Evolutionary conservation across 2,113 vertebrate species (phyloP), one percentile per base, ranked within the genome.

Genomic region (Limanda limanda): DNA sequence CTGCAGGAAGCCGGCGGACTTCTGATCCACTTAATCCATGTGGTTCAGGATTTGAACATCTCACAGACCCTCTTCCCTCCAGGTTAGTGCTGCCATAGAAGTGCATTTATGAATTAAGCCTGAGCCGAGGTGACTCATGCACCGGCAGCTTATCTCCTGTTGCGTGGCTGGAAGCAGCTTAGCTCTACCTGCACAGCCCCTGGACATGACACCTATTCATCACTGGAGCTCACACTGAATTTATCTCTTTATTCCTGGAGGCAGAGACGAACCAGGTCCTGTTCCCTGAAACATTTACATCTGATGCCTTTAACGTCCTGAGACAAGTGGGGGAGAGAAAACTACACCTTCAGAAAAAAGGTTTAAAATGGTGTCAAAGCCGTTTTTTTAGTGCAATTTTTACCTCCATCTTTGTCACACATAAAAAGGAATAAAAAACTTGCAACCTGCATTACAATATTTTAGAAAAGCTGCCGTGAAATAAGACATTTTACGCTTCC

Each of bases 91-190:
- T 73, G 82, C 55, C 52, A 57, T 56, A 74, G 79, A 72, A 82
- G 69, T 79, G 40, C 40, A 12, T 40, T 40, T 40, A 11, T 40
- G 11, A 40, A 40, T 40, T 37, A 68, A 74, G 47, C 62, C 65
- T 45, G 72, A 79, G 79, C 65, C 37, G 72, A 79, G 79, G 79
- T 58, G 79, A 68, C 62, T 35, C 71, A 67, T 83, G 68, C 73
- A 70, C 69, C 65, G 35, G 76, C 61, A 57, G 76, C 79, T 78
- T 85, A 85, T 77, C 76, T 82, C 45, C 37, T 76, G 81, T 78
- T 79, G 70, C 76, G 68, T 24, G 78, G 40, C 59, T 68, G 10
- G 25, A 73, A 58, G 78, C 64, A 48, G 85, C 68, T 69, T 63
- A 72, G 68, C 7, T 70, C 68, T 47, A 66, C 62, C 81, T 61